These are phyloP conservation scores for Suncus etruscus DNA, from an alignment of 2,113 vertebrate genomes.

Conservation along the genomic window DNA sequence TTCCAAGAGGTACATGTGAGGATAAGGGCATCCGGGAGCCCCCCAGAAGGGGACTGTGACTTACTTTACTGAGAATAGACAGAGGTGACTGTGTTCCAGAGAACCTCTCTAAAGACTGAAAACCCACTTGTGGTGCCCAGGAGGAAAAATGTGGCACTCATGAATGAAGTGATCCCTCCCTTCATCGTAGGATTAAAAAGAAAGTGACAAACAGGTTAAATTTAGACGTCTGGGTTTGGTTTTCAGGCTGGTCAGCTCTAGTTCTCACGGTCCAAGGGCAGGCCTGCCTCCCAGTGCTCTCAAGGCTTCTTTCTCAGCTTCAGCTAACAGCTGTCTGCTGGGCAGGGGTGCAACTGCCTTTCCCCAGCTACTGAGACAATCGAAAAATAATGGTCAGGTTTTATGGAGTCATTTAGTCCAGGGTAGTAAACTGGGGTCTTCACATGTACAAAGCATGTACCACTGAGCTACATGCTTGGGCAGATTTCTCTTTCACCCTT, in stretches of 20 bases:
- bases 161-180: background rate
- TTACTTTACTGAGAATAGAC: background rate
- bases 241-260: background rate
- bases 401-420: background rate
- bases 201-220: background rate
- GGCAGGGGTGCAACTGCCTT: background rate
- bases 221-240: slow-evolving; percentile 3
- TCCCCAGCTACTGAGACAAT: background rate
- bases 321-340: background rate
- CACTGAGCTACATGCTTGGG: no score
- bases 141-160: background rate
- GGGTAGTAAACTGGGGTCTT: no score
- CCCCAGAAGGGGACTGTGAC: background rate
- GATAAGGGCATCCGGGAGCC: background rate
- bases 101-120: background rate
- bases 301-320: accelerated
- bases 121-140: background rate
- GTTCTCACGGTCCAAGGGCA: background rate
- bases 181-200: background rate
- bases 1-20: background rate
- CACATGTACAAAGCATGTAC: no score
- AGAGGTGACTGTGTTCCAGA: background rate
- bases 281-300: background rate
- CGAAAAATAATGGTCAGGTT: background rate
- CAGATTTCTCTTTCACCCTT: no score